Conservation (phyloP, 2,888 invertebrate species). For the Drosophila subsilvestris region DNA sequence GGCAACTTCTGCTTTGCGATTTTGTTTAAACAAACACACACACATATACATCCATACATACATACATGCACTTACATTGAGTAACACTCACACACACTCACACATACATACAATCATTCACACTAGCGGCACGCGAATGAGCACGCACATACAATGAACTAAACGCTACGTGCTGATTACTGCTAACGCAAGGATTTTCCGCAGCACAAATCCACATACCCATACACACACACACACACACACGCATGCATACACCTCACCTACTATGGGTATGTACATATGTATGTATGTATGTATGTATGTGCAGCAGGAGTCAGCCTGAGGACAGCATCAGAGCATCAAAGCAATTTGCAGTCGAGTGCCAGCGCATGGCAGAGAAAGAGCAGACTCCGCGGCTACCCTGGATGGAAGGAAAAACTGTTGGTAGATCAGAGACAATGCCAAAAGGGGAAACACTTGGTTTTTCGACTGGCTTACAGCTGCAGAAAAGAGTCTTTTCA, state of each 20-base stretch:
- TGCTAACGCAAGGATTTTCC: slow-evolving; percentile 75
- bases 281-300: background rate
- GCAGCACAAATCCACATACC: background rate
- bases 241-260: background rate
- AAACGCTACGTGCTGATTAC: slow-evolving; percentile 78
- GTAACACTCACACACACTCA: slow-evolving; percentile 21
- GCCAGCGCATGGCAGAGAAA: no score
- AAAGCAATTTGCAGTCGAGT: slow-evolving; percentile 28
- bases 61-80: slow-evolving; percentile 15
- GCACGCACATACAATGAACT: slow-evolving; percentile 75
- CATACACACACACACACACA: background rate
- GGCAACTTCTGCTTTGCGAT: slow-evolving; percentile 37
- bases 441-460: no score
- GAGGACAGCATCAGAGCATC: slow-evolving; percentile 28
- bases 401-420: background rate
- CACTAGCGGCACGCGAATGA: slow-evolving; percentile 37
- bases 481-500: no score
- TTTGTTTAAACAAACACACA: slow-evolving; percentile 63
- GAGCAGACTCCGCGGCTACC: background rate
- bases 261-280: background rate
- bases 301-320: slow-evolving; percentile 17
- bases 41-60: slow-evolving; percentile 19
- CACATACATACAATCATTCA: slow-evolving; percentile 13
- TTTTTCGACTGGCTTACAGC: no score
- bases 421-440: no score